Percentiles rank a stretch among this genome's conserved stretches.
phyloP scores from a whole-genome alignment of 2,113 vertebrate genomes.

The Patagioenas fasciata region DNA sequence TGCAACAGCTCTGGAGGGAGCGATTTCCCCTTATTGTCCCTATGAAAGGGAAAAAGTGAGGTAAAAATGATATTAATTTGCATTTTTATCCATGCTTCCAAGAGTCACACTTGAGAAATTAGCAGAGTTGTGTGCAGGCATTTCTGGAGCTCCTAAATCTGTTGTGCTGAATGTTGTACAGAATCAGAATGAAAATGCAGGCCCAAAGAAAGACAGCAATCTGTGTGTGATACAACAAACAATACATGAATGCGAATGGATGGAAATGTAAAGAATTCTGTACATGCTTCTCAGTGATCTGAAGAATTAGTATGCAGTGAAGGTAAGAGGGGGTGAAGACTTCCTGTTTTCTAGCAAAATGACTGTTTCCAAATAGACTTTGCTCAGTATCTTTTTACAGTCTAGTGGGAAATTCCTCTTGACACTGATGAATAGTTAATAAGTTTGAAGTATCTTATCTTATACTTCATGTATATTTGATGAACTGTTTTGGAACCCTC shows the following conservation, averaged over 20 bases:
- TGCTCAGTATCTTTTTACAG: background rate
- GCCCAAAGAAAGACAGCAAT: background rate
- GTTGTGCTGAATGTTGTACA: background rate
- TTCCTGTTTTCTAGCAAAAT: background rate
- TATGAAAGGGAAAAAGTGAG: background rate
- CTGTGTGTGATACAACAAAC: background rate
- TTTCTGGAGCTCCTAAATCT: background rate
- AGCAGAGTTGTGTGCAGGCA: background rate
- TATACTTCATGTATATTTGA: background rate
- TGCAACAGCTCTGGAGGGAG: background rate
- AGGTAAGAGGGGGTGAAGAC: background rate
- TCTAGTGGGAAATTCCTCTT: background rate
- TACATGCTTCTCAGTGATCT: background rate
- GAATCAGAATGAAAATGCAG: background rate
- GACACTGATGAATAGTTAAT: background rate
- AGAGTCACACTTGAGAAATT: background rate
- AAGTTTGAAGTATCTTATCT: background rate
- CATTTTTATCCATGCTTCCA: background rate
- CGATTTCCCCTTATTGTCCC: background rate
- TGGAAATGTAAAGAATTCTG: background rate
- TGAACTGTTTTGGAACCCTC: background rate
- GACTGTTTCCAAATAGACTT: background rate
- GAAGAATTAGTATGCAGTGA: background rate
- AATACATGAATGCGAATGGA: background rate
- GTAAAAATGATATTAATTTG: background rate